Base-by-base conservation (phyloP, 2,113 vertebrate species). In the Stigmatopora argus region DNA sequence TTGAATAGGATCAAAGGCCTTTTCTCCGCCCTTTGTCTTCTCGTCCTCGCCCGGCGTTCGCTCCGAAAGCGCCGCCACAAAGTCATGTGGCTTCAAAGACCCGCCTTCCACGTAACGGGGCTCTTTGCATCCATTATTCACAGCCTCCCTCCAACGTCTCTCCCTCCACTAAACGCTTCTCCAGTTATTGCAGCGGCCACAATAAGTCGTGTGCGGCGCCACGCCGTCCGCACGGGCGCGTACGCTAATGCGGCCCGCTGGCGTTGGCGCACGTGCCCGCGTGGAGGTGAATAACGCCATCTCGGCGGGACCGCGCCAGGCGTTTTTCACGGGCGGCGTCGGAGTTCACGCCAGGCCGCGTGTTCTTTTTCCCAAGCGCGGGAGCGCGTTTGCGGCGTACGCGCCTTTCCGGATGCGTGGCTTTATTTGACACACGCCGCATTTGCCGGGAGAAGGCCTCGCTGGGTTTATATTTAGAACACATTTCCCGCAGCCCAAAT, bases 51-150 rank as follows among this genome's bases (percentile, higher is more conserved):
- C 59, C 26, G 71, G 72, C 73, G 59, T 78, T 82, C 65, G 76
- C 78, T 73, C 57, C 79, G 79, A 77, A 81, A 78, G 86, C 81
- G 4, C 74, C 72, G 80, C 81, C 79, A 79, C 69, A 71, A 84
- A 80, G 85, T 88, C 86, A 78, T 90, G 87, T 88, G 83, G 85
- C 87, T 83, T 90, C 86, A 90, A 88, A 87, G 84, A 70, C 83
- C 77, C 68, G 83, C 84, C 81, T 86, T 78, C 82, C 31, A 46
- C 84, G 78, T 81, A 83, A 87, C 86, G 75, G 71, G 82, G 83
- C 82, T 87, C 86, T 83, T 79, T 46, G 4, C 84, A 88, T 90
- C 78, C 73, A 87, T 90, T 89, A 89, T 89, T 88, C 86, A 90
- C 81, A 80, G 79, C 82, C 56, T 70, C 79, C 82, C 26, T 31